Base-by-base conservation (phyloP, 2,888 invertebrate species). In the Meloe dianella region DNA sequence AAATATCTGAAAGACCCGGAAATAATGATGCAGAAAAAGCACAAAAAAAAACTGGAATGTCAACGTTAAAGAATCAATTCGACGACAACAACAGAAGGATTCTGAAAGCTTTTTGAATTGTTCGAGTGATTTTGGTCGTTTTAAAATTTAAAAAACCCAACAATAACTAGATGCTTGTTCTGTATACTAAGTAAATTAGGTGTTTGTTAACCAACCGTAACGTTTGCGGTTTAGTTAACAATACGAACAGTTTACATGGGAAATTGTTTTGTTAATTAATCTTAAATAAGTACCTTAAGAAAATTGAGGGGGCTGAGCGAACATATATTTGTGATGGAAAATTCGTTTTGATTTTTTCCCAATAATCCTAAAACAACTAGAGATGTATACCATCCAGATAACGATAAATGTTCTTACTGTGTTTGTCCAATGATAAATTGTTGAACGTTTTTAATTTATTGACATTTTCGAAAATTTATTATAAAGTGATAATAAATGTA, bases 231-330 rank as follows among this genome's bases (percentile, higher is more conserved):
- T 24, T n/a, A n/a, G 14, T 9, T 5, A 2, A 54, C 54, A 24
- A 24, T 54, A 54, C 12, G 12, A 54, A 22, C 54, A 54, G 54
- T 54, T 54, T 54, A 54, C 54, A 54, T 54, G 54, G 54, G 54
- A 54, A 54, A 54, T 54, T 24, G 54, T 54, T 54, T 54, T 24
- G 24, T 54, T 54, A 54, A 54, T 54, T 54, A 54, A 54, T 24
- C 24, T 24, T 2, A 3, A 24, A 20, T 20, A 47, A 47, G 6
- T 47, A 47, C 20, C 20, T 47, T 41, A 7, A 41, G n/a, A 41
- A 41, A 12, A 41, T 7, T n/a, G 41, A 17, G 35, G 17, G 17
- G 2, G 32, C 10, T n/a, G n/a, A n/a, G n/a, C n/a, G n/a, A n/a
- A n/a, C n/a, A n/a, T n/a, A n/a, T n/a, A n/a, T n/a, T n/a, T n/a